phyloP scores from a whole-genome alignment of 2,888 invertebrate species.

The Augochlorella aurata region DNA sequence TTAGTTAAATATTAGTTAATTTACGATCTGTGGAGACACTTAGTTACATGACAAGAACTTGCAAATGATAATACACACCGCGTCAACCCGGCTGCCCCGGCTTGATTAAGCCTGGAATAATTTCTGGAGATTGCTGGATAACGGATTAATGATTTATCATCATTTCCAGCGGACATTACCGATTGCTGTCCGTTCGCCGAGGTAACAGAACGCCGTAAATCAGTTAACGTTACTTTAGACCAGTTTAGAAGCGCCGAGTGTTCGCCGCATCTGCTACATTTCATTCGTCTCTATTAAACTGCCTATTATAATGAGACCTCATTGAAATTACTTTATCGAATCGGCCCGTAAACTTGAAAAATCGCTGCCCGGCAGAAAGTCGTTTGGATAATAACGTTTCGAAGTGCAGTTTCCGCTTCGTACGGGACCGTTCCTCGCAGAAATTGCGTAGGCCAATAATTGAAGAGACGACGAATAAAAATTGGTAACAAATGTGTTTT shows the following conservation, averaged over 20 bases:
- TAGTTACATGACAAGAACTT: background rate
- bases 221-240: slow-evolving; percentile 40
- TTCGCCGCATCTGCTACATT: slow-evolving; percentile 19
- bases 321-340: slow-evolving; percentile 11
- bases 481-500: background rate
- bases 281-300: slow-evolving; percentile 23
- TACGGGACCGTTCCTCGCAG: background rate
- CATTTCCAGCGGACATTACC: slow-evolving; percentile 27
- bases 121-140: slow-evolving; percentile 44
- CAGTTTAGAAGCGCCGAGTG: slow-evolving; percentile 22
- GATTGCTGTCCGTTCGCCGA: slow-evolving; percentile 25
- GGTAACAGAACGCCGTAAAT: slow-evolving; percentile 46
- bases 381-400: background rate
- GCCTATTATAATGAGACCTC: background rate
- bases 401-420: background rate
- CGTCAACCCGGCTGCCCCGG: background rate
- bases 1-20: too few species aligned
- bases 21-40: background rate
- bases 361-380: background rate
- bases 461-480: background rate
- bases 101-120: slow-evolving; percentile 43
- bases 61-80: slow-evolving; percentile 16
- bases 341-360: background rate
- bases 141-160: slow-evolving; percentile 57
- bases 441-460: slow-evolving; percentile 5